phyloP scores from a whole-genome alignment of 2,888 invertebrate genomes.

The Orthosia gothica region DNA sequence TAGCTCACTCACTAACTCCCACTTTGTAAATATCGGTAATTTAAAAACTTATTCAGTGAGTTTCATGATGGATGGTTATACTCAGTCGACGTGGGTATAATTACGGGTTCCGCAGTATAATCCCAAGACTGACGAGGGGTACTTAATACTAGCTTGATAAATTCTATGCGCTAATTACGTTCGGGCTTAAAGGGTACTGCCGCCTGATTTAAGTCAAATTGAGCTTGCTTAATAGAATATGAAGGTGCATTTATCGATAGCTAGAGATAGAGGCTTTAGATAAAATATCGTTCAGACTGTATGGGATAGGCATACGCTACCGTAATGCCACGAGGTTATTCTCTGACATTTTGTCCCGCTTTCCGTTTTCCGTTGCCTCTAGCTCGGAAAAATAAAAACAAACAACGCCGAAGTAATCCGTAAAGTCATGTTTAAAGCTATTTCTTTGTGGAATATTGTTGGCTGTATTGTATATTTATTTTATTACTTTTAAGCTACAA shows the following conservation, averaged over 20 bases:
- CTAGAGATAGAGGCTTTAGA: too few relatives aligned
- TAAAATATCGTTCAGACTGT: neutral
- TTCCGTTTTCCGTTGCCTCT: too few relatives aligned
- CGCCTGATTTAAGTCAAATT: neutral
- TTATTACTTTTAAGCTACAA: too few relatives aligned
- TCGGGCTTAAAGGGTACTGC: neutral
- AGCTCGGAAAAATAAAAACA: too few relatives aligned
- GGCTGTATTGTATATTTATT: too few relatives aligned
- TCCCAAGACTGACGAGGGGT: conserved; percentile 30
- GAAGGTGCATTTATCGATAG: too few relatives aligned
- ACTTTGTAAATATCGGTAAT: neutral
- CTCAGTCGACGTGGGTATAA: conserved; percentile 44
- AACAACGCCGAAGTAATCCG: too few relatives aligned
- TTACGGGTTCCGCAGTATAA: conserved; percentile 50
- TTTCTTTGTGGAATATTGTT: too few relatives aligned
- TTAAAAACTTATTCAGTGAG: conserved; percentile 13
- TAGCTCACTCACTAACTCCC: neutral
- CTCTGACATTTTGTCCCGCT: too few relatives aligned
- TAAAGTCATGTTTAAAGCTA: too few relatives aligned
- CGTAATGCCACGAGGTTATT: neutral
- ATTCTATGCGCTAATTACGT: conserved; percentile 45
- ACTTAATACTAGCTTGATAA: conserved; percentile 43
- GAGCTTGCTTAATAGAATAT: neutral
- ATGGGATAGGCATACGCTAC: neutral
- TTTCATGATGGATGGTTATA: conserved; percentile 43